Evolutionary conservation across 2,888 invertebrate genomes (phyloP), one percentile per base, ranked within the genome.

Genomic region (Azorinus chamasolen): DNA sequence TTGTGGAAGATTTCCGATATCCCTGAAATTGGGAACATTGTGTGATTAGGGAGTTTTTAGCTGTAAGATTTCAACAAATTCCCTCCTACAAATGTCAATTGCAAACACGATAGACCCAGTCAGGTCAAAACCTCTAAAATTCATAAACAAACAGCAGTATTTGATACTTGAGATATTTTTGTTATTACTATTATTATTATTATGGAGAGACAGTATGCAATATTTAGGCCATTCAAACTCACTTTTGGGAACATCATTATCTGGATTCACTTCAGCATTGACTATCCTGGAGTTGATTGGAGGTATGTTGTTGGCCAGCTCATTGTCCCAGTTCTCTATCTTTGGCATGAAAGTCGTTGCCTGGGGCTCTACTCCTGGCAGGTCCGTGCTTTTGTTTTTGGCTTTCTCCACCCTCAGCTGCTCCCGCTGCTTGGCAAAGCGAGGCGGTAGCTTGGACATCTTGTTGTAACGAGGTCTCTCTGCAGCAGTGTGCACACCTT

Each of bases 391-490:
- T 22, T 84, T 83, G 41, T 72, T 87, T 61, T 84, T 84, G 50
- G 88, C 86, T 55, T 86, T 89, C 72, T 90, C 90, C 48, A 87
- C 92, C 64, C 94, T 93, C 78, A 94, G 94, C 68, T 94, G 94
- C 84, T 95, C 95, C 55, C 95, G 94, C 91, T 96, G 96, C 90
- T 96, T 96, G 45, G 95, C 96, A 88, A 97, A 95, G 54, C 97
- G 95, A 1, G 96, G 96, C 0, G 96, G 95, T 51, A 96, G 93
- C 89, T 96, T 96, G 80, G 94, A 95, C 88, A 95, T 95, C 64
- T 88, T 89, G 57, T 73, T 80, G 43, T 78, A 75, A 24, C 87
- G 66, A 22, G 84, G 82, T 53, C 85, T 86, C 61, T 88, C 87
- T 24, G 79, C 22, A 18, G 79, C 76, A 12, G 77, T 73, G 50